These are phyloP conservation scores for Chunga burmeisteri DNA, from an alignment of 2,113 vertebrate species.

Conservation along the genomic window DNA sequence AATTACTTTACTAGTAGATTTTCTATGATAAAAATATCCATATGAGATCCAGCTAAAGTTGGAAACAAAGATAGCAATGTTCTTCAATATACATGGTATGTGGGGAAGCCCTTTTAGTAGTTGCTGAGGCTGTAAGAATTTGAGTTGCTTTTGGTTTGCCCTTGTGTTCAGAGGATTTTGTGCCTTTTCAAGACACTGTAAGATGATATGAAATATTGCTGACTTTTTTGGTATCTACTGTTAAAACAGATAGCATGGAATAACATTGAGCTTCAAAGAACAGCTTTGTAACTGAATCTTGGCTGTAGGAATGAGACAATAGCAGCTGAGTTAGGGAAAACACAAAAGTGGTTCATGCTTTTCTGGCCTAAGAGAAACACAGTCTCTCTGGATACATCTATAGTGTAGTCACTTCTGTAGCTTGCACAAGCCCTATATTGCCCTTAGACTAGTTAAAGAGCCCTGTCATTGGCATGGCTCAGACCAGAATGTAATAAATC, in stretches of 20 bases:
- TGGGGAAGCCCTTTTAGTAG: not conserved
- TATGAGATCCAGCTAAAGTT: not conserved
- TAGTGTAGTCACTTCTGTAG: not conserved
- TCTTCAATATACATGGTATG: not conserved
- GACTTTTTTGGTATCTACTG: not conserved
- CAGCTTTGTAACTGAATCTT: not conserved
- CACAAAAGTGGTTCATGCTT: not conserved
- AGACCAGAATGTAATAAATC: not conserved
- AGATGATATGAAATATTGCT: not conserved
- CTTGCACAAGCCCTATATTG: not conserved
- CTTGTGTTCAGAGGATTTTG: not conserved
- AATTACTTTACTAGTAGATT: not conserved
- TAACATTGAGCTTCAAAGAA: not conserved
- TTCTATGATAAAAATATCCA: not conserved
- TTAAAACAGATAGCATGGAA: not conserved
- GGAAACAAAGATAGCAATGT: not conserved
- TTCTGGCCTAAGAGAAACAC: not conserved
- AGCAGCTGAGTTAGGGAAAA: not conserved
- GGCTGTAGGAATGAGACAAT: not conserved
- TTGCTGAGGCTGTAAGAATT: not conserved
- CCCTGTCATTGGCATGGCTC: not conserved
- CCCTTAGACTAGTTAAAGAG: not conserved
- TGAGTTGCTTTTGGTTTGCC: not conserved
- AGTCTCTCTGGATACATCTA: not conserved
- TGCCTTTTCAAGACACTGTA: not conserved